Evolutionary conservation across 2,113 vertebrate species (phyloP).

Genomic region (Notothenia coriiceps): DNA sequence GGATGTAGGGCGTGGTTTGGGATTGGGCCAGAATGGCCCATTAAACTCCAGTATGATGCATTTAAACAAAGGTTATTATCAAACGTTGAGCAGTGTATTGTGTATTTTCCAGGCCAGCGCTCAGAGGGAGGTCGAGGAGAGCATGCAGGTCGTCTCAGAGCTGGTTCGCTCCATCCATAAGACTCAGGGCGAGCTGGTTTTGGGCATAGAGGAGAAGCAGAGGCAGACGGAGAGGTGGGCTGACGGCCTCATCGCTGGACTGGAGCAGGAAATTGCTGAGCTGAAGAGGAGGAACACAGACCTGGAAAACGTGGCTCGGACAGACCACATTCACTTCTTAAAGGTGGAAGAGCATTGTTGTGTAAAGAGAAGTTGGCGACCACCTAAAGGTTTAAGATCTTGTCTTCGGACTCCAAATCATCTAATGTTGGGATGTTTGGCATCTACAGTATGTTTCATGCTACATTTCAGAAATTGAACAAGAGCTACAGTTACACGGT

Average conservation of each 20-base stretch:
- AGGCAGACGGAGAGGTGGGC: slow-evolving; percentile 73
- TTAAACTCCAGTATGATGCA: not conserved
- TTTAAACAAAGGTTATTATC: not conserved
- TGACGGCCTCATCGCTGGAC: slow-evolving; percentile 69
- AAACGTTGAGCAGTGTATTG: not conserved
- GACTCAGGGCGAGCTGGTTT: slow-evolving; percentile 78
- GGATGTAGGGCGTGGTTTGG: too few relatives aligned
- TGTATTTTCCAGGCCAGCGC: slow-evolving; percentile 72
- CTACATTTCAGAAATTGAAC: too few relatives aligned
- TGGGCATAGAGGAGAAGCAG: slow-evolving; percentile 82
- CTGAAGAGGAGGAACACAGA: slow-evolving; percentile 75
- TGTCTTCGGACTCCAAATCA: not conserved
- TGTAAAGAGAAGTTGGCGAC: not conserved
- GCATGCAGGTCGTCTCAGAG: slow-evolving; percentile 78
- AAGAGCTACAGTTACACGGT: not conserved
- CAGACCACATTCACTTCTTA: slow-evolving; percentile 85
- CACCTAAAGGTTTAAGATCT: not conserved
- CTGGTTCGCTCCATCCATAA: slow-evolving; percentile 79
- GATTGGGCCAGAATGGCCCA: too few relatives aligned
- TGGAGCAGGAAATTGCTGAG: slow-evolving; percentile 80
- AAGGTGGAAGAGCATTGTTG: slow-evolving; percentile 63
- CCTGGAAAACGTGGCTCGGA: slow-evolving; percentile 76
- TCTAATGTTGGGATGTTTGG: not conserved
- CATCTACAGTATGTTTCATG: not conserved
- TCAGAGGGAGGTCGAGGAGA: slow-evolving; percentile 77